These are phyloP conservation scores for Pristionchus entomophagus DNA, from an alignment of 2,888 invertebrate species.

Conservation along the genomic window DNA sequence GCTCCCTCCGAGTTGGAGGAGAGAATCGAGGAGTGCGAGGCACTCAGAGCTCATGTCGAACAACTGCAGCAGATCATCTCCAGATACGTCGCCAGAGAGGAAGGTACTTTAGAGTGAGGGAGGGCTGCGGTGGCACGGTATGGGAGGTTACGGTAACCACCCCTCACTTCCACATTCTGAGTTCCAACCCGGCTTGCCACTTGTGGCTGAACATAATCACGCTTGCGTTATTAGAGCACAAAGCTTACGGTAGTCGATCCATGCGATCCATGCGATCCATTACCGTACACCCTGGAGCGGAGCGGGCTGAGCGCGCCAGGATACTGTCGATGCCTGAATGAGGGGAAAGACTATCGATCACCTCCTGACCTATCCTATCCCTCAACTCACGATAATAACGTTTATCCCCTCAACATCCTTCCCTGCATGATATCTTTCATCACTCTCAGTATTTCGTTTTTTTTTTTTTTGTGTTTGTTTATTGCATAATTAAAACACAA, in stretches of 20 bases:
- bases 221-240: neutral
- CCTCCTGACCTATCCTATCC: neutral
- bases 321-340: neutral
- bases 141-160: neutral
- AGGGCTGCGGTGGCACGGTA: neutral
- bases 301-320: constrained; percentile 31
- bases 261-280: neutral
- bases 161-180: neutral
- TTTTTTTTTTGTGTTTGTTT: neutral
- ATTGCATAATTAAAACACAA: neutral
- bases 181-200: neutral
- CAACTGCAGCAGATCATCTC: constrained; percentile 42
- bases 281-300: constrained; percentile 19
- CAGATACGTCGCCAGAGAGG: constrained; percentile 30
- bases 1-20: constrained; percentile 38
- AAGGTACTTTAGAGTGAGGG: constrained; percentile 13
- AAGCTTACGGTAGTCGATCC: constrained; percentile 18
- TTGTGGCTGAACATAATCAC: neutral
- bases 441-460: neutral
- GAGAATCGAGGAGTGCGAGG: constrained; percentile 47
- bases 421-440: neutral
- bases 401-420: neutral
- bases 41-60: constrained; percentile 39
- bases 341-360: neutral
- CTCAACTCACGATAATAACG: constrained; percentile 34